phyloP scores from a whole-genome alignment of 2,888 invertebrate species.

The Pandemis corylana region DNA sequence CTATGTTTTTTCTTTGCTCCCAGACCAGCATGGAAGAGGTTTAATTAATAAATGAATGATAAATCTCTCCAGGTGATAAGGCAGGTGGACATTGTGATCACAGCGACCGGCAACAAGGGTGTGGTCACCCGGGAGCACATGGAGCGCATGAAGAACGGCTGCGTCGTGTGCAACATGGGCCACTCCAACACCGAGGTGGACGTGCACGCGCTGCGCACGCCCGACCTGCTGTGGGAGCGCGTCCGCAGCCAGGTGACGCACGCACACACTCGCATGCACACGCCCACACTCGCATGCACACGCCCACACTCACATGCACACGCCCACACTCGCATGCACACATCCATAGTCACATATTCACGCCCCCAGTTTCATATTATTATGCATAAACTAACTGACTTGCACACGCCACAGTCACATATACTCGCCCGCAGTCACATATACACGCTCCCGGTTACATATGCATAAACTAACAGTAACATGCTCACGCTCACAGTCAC shows the following conservation, averaged over 20 bases:
- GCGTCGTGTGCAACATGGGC: constrained; percentile 98
- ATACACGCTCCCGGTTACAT: neutral
- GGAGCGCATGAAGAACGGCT: constrained; percentile 98
- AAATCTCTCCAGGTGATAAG: constrained; percentile 92
- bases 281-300: constrained; percentile 9
- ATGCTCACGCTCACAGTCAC: neutral
- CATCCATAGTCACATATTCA: neutral
- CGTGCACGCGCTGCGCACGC: constrained; percentile 95
- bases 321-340: neutral
- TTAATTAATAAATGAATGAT: neutral
- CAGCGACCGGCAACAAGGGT: constrained; percentile 99
- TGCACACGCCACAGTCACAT: neutral
- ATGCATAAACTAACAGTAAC: neutral
- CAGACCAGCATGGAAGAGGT: too few species aligned
- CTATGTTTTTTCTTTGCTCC: too few species aligned
- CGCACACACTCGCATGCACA: constrained; percentile 10
- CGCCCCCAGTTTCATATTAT: neutral
- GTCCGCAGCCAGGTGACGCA: constrained; percentile 92
- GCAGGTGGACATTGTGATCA: constrained; percentile 97
- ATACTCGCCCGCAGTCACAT: neutral
- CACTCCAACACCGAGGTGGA: constrained; percentile 97
- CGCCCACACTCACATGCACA: neutral
- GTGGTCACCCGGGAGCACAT: constrained; percentile 97
- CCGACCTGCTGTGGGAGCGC: constrained; percentile 98
- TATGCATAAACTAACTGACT: too few species aligned